These are phyloP conservation scores for Melolontha melolontha DNA, from an alignment of 2,888 invertebrate genomes.

Conservation along the genomic window DNA sequence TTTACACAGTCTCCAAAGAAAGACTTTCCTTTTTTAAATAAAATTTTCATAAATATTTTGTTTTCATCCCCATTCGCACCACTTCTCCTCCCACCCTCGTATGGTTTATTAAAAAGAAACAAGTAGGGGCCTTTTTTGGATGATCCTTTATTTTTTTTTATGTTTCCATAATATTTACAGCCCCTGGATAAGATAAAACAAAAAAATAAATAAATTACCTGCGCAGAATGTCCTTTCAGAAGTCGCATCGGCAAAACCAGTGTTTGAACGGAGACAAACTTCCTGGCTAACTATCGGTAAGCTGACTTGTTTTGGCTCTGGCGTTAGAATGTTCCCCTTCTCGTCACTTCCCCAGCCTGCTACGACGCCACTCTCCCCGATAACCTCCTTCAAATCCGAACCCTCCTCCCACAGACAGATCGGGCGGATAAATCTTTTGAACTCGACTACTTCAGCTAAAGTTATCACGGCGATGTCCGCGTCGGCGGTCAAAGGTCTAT, in stretches of 20 bases:
- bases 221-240: conserved; percentile 73
- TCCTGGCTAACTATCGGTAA: conserved; percentile 70
- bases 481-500: conserved; percentile 69
- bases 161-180: no score
- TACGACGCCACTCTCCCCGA: conserved; percentile 66
- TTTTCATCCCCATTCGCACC: no score
- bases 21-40: no score
- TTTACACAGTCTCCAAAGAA: no score
- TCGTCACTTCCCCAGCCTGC: conserved; percentile 73
- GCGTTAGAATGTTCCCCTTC: conserved; percentile 62
- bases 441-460: conserved; percentile 66
- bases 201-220: no score
- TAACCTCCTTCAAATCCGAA: conserved; percentile 58
- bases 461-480: conserved; percentile 71
- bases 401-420: conserved; percentile 73
- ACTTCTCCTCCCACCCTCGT: no score
- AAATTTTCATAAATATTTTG: no score
- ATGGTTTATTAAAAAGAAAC: no score
- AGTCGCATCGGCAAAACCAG: conserved; percentile 56
- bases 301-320: conserved; percentile 67
- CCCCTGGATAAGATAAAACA: no score
- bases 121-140: no score
- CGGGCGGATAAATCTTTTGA: conserved; percentile 70
- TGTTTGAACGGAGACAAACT: conserved; percentile 68
- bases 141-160: no score